Percentiles rank a stretch among this genome's conserved stretches.
Evolutionary conservation across 2,888 invertebrate species (phyloP).

Genomic region (Chrysodeixis includens): DNA sequence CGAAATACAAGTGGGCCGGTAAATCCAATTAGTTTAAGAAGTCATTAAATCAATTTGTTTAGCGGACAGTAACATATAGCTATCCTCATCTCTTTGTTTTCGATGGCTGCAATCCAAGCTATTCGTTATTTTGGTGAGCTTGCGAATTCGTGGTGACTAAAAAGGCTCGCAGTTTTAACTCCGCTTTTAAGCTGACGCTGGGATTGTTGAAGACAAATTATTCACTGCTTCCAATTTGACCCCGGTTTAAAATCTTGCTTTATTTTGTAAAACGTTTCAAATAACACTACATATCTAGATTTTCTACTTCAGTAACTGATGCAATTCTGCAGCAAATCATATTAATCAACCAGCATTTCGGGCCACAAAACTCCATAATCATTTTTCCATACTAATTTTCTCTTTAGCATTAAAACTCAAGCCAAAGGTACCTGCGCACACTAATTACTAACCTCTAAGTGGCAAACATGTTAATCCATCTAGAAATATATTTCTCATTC

Average conservation of each 20-base stretch:
- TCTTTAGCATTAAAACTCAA: conserved; percentile 14
- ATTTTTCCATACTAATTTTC: not conserved
- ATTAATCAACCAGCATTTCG: not conserved
- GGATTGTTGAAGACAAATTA: conserved; percentile 40
- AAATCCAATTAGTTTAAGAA: conserved; percentile 86
- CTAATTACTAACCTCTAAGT: conserved; percentile 81
- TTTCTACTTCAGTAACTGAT: not conserved
- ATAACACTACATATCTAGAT: not conserved
- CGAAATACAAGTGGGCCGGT: conserved; percentile 79
- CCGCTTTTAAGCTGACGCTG: conserved; percentile 51
- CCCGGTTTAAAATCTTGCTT: conserved; percentile 9
- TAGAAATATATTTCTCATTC: conserved; percentile 86
- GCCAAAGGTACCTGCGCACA: conserved; percentile 68
- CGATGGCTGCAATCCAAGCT: conserved; percentile 85
- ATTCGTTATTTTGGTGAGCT: conserved; percentile 80
- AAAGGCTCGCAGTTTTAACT: conserved; percentile 63
- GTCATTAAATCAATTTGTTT: conserved; percentile 86
- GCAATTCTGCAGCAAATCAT: not conserved
- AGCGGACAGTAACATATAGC: conserved; percentile 83
- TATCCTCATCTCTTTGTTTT: conserved; percentile 80
- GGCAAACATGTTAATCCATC: conserved; percentile 85
- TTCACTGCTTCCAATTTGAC: conserved; percentile 19
- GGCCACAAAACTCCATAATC: not conserved
- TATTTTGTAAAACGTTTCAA: not conserved
- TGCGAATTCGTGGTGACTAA: conserved; percentile 68